These are phyloP conservation scores for Neotragus pygmaeus DNA, from an alignment of 2,113 vertebrate species.

Conservation along the genomic window DNA sequence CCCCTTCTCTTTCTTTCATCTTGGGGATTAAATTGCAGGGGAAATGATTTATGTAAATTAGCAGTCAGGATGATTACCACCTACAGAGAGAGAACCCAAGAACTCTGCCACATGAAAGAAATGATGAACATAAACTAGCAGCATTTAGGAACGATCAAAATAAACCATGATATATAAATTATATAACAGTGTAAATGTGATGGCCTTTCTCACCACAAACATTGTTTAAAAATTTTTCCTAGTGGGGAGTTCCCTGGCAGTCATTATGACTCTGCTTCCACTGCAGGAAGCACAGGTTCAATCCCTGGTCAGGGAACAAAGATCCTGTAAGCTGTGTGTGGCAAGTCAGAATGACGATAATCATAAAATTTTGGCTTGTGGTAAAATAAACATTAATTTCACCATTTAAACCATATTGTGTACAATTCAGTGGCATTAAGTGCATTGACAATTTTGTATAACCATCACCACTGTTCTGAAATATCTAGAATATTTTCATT, in stretches of 20 bases:
- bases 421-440: not conserved
- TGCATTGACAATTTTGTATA: not conserved
- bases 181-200: not conserved
- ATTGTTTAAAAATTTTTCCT: not conserved
- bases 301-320: not conserved
- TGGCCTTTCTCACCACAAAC: not conserved
- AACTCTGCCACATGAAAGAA: not conserved
- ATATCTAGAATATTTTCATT: not conserved
- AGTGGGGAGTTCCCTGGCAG: not conserved
- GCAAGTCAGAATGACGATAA: not conserved
- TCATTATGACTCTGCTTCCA: not conserved
- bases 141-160: not conserved
- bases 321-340: not conserved
- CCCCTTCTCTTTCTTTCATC: not conserved
- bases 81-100: not conserved
- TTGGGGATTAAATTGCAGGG: not conserved
- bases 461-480: not conserved
- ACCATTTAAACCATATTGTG: not conserved
- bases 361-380: not conserved
- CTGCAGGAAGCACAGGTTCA: not conserved
- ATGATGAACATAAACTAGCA: not conserved
- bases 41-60: conserved; percentile 24
- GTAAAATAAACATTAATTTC: not conserved
- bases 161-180: not conserved
- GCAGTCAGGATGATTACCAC: not conserved